Evolutionary conservation across 2,888 invertebrate genomes (phyloP), one percentile per base, ranked within the genome.

Genomic region (Abscondita cerata): DNA sequence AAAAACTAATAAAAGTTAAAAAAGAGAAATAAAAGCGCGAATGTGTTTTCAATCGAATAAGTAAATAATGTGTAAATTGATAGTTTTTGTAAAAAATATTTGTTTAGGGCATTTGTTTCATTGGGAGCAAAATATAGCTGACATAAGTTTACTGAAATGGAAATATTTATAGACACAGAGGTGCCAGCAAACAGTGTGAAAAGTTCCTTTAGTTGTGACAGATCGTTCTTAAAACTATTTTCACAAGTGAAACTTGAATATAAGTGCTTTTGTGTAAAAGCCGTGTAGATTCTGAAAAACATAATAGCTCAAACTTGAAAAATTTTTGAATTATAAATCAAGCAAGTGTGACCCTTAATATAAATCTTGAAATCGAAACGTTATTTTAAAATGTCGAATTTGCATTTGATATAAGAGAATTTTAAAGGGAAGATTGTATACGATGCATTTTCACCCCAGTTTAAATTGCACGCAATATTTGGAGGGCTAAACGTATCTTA

Each of bases 401-500:
- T 25, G 6, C 25, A 25, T 25, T 25, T 25, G 25, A 25, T 25
- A 25, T 25, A 4, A 6, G 6, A 25, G 25, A 25, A 25, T 2
- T 4, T 25, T 25, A 25, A 4, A 25, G 25, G 4, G 25, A 25
- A 25, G 25, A 4, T 25, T 25, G 25, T 25, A 25, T 25, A n/a
- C n/a, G 13, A 8, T 41, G 44, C 54, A 18, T 34, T 16, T 31
- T 53, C 25, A 25, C 25, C 25, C 25, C 25, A 4, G 25, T 25
- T 25, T 8, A 12, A 51, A 55, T 48, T 19, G 52, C 57, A 16
- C 56, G 33, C 41, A 57, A 56, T 64, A 65, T 57, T 64, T 64
- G 68, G 63, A 64, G 55, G 64, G 65, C 68, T 70, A 69, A 71
- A 70, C 70, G 63, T 70, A 67, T 63, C 50, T 31, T 54, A 38